Evolutionary conservation across 2,888 invertebrate genomes (phyloP), one percentile per base, ranked within the genome.

Genomic region (Alitta virens): DNA sequence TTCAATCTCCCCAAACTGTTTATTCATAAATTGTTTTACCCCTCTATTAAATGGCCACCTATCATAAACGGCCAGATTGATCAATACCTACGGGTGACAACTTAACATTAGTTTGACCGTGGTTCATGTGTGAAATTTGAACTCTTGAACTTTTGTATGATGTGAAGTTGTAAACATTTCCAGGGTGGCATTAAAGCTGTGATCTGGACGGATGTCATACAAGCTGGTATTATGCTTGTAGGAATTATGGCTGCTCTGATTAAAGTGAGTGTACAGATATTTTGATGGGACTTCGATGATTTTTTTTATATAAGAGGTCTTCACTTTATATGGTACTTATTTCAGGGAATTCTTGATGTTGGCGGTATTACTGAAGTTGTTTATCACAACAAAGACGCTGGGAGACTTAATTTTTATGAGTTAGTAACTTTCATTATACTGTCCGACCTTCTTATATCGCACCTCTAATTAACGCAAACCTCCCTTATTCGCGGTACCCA

Each of bases 341-440:
- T 52, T 23, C 52, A 52, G 52, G 52, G 52, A 9, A 5, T n/a
- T 9, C 16, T 23, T 7, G 23, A 9, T 9, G 25, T 52, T 26
- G 52, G 52, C 9, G 52, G 52, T 5, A 21, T 52, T 7, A 52
- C 2, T 23, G 26, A 52, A 25, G 26, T 52, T 23, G n/a, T 23
- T 16, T 7, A 52, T 52, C 16, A 16, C 7, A 52, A 7, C 5
- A 18, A n/a, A 52, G 23, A 24, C 5, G 9, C 25, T 26, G 52
- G 25, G 5, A 52, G 52, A 52, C 52, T 52, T 18, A 52, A 52
- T 23, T 52, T 52, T 26, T 52, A 52, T 23, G 23, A 52, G 52
- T 52, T 7, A 52, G 52, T 52, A 21, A 9, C n/a, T n/a, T 40
- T 40, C 42, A 12, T 16, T 14, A 12, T 40, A 14, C 42, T 16